Evolutionary conservation across 2,888 invertebrate genomes (phyloP).

Genomic region (Drosophila bunnanda): DNA sequence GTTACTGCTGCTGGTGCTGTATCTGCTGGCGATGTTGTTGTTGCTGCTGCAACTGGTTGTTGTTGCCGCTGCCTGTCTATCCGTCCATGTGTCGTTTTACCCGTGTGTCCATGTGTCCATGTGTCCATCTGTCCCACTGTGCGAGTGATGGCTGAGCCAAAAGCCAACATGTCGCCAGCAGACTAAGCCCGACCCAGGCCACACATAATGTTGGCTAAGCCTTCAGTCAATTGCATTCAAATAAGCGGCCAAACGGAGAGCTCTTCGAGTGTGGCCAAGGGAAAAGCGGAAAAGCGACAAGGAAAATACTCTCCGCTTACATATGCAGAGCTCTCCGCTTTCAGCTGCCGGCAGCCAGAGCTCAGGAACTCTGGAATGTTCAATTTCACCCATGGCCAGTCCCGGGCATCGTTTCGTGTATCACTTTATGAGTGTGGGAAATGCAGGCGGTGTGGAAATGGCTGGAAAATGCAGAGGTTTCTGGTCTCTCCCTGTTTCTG

Average conservation of each 20-base stretch:
- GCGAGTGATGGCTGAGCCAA: conserved; percentile 61
- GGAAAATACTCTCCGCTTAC: conserved; percentile 42
- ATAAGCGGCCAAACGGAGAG: conserved; percentile 58
- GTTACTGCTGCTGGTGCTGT: conserved; percentile 40
- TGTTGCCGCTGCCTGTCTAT: conserved; percentile 28
- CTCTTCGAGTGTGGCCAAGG: background rate
- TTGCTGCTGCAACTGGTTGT: conserved; percentile 47
- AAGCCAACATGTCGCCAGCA: conserved; percentile 78
- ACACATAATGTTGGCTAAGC: conserved; percentile 67
- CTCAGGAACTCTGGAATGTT: conserved; percentile 56
- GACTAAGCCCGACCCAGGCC: conserved; percentile 65
- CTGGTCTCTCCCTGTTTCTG: conserved; percentile 23
- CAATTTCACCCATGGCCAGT: conserved; percentile 61
- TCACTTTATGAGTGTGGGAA: conserved; percentile 62
- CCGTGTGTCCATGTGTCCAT: conserved; percentile 1
- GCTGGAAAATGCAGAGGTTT: conserved; percentile 2
- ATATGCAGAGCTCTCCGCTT: conserved; percentile 47
- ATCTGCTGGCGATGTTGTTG: conserved; percentile 25
- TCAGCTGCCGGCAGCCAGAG: conserved; percentile 25
- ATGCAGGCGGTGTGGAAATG: background rate
- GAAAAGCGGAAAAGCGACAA: conserved; percentile 6
- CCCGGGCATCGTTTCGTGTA: conserved; percentile 51
- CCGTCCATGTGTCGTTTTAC: conserved; percentile 2
- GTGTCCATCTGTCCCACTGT: conserved; percentile 23
- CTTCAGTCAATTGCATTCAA: conserved; percentile 79